Conservation (phyloP, 2,113 vertebrate species). For the Trogon surrucura region DNA sequence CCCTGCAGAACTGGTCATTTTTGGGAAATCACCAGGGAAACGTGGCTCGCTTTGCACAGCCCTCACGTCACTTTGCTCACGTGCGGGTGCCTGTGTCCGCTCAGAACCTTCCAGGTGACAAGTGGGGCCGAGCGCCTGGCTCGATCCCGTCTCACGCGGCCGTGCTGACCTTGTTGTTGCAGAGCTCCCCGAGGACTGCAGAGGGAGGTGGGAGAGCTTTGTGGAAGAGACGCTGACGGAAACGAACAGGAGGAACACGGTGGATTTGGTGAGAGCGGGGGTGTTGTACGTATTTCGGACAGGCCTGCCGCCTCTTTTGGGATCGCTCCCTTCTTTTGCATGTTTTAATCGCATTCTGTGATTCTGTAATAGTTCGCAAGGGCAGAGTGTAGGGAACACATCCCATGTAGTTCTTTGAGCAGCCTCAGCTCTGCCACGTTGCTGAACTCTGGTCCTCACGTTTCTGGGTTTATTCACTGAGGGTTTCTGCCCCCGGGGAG, state of each 20-base stretch:
- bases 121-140: neutral
- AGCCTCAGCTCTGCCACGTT: rapidly evolving
- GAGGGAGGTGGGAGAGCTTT: conserved; percentile 95
- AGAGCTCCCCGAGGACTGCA: conserved; percentile 94
- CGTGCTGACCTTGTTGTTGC: neutral
- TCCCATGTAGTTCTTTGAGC: neutral
- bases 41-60: neutral
- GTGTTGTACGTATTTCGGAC: rapidly evolving
- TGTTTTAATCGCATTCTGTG: no score
- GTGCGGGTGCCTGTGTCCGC: neutral
- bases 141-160: neutral
- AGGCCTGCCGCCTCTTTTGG: neutral
- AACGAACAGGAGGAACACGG: conserved; percentile 92
- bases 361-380: neutral
- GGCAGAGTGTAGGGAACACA: neutral
- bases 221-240: conserved; percentile 92
- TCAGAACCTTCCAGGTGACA: neutral
- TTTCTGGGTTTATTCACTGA: rapidly evolving
- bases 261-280: conserved; percentile 86
- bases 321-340: rapidly evolving
- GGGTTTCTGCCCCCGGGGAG: neutral
- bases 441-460: neutral
- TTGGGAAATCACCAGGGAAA: neutral
- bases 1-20: neutral
- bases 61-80: rapidly evolving